Evolutionary conservation across 1,140 invertebrate species (phyloP).

Genomic region (Radopholus similis): DNA sequence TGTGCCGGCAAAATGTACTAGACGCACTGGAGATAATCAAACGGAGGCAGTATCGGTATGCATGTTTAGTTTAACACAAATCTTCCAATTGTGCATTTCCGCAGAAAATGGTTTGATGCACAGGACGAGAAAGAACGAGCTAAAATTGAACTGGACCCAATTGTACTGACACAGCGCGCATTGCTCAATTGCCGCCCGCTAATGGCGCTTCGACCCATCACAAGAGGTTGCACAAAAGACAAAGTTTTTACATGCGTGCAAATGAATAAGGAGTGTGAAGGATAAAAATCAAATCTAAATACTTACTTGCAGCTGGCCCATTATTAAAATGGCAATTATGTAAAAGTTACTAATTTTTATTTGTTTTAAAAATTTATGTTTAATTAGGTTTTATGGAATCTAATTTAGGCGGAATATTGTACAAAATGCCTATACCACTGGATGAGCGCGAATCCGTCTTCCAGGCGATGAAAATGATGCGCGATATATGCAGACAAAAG

Average conservation of each 20-base stretch:
- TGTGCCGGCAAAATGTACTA: conserved; percentile 34
- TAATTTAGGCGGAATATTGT: conserved; percentile 50
- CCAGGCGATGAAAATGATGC: conserved; percentile 57
- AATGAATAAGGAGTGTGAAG: not conserved
- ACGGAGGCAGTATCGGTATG: conserved; percentile 46
- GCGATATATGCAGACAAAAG: conserved; percentile 47
- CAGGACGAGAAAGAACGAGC: conserved; percentile 44
- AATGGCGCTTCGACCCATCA: conserved; percentile 54
- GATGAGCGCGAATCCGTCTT: conserved; percentile 51
- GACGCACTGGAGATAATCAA: conserved; percentile 54
- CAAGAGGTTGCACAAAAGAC: conserved; percentile 29
- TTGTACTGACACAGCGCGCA: conserved; percentile 41
- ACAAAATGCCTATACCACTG: conserved; percentile 56
- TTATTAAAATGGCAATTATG: too few species aligned
- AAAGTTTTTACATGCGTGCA: conserved; percentile 5
- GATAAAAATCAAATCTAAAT: too few species aligned
- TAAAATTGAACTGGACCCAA: conserved; percentile 49
- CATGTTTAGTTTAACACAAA: not conserved
- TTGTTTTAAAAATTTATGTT: conserved; percentile 2
- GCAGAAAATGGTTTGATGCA: conserved; percentile 32
- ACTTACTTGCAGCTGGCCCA: too few species aligned
- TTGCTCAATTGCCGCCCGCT: conserved; percentile 52
- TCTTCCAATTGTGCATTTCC: not conserved
- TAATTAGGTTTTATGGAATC: not conserved
- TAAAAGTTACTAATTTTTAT: too few species aligned